Base-by-base conservation (phyloP, 1,140 invertebrate species). In the Drosophila subpulchrella region DNA sequence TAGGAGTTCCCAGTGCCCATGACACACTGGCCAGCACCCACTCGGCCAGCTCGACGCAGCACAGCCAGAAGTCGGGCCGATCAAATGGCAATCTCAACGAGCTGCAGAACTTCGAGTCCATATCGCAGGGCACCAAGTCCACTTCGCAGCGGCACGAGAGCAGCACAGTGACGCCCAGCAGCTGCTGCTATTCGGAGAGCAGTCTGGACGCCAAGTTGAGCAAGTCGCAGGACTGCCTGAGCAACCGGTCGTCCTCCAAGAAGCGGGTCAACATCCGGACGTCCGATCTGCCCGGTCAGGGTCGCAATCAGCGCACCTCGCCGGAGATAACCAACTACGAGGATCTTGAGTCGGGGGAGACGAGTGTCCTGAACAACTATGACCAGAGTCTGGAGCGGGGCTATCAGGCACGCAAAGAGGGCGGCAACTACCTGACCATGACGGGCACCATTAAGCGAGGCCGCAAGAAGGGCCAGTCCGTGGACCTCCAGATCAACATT, bases 361-460 rank as follows among this genome's bases (percentile, higher is more conserved):
- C 94, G 4, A 91, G 92, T 58, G 93, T 91, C 12, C 76, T 94
- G 47, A 93, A 93, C 70, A 93, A 93, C 30, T 93, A 94, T 54
- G 81, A 85, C 27, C 93, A 71, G 85, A 94, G 78, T 90, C 91
- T 85, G 93, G 94, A 93, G 71, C 93, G 80, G 72, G 62, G 38
- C 30, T 93, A 89, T 86, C 94, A 78, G 92, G 93, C 82, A 84
- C 93, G 55, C 91, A 91, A 93, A 91, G 71, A 93, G 65, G 93
- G 94, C 75, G 42, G 94, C 10, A 93, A 93, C 3, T 94, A 94
- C 82, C 89, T 95, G 30, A 95, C 94, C 10, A 95, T 95, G 94
- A 95, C 95, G 7, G 95, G 96, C 15, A 96, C 95, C 13, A 95
- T 96, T 6, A 96, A 95, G 80, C 92, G 95, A 46, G 96, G 96